Base-by-base conservation (phyloP, 2,797 vertebrate species). In the Tragelaphus oryx region DNA sequence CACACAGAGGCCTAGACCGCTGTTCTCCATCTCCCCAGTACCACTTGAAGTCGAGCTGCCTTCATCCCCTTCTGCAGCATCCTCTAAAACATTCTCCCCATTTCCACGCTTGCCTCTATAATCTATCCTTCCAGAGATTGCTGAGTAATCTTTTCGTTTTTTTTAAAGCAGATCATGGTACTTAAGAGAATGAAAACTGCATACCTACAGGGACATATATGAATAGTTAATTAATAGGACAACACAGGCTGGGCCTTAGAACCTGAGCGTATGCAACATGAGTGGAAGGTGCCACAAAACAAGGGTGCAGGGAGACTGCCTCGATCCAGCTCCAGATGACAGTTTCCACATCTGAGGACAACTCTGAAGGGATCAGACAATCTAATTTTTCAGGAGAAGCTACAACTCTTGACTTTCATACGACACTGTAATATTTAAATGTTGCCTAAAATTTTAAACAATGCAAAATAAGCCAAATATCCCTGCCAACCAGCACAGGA, bases 351-450 rank as follows among this genome's bases (percentile, higher is more conserved):
- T 2, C 22, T 2, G 18, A 76, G 46, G 11, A 11, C 54, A 33
- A 91, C 33, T 22, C 33, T 41, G 5, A 92, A 83, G 41, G 50
- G 5, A 78, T 17, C 5, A 30, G 17, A 74, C 10, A 46, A 50
- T 50, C 57, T 79, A 59, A 16, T 26, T 55, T 91, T 93, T 65
- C 75, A 22, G 52, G 20, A 86, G 62, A 87, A 85, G 37, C 30
- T 50, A 75, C 16, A 84, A 57, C 52, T 89, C 13, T 74, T 9
- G 1, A 80, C 16, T 78, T 84, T 90, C 46, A 83, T 22, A 24
- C n/a, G 41, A 84, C 86, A 83, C 5, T 4, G 52, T 10, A 46
- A 79, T 41, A 89, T 93, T 60, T 37, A 41, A 60, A 46, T 76
- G 44, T 57, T 75, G 52, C 18, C 33, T 37, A 46, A 48, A 57